These are phyloP conservation scores for Netta rufina DNA, from an alignment of 2,797 vertebrate genomes.

Conservation along the genomic window DNA sequence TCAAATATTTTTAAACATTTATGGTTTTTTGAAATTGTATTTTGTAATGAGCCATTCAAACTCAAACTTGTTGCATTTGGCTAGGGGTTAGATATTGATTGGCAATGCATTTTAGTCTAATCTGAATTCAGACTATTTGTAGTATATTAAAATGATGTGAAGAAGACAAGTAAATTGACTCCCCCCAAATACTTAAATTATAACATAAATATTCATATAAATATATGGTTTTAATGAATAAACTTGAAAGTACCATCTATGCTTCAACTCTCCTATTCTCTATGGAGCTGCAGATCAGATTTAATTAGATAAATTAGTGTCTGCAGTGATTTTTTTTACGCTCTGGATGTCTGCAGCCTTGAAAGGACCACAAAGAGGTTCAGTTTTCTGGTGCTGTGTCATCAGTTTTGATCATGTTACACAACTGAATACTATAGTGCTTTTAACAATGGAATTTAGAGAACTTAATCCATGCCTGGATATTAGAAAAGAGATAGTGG, in stretches of 20 bases:
- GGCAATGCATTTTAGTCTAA: not conserved
- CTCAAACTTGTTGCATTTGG: not conserved
- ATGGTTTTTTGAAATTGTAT: not conserved
- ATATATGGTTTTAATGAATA: not conserved
- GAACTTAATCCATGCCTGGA: conserved; percentile 30
- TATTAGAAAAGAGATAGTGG: not conserved
- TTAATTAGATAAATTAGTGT: conserved; percentile 58
- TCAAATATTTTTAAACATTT: not conserved
- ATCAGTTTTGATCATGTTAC: conserved; percentile 55
- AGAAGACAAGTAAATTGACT: not conserved
- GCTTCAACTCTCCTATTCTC: conserved; percentile 35
- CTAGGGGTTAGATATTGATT: not conserved
- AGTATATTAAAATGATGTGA: not conserved
- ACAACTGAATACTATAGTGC: conserved; percentile 36
- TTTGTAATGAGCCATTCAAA: not conserved
- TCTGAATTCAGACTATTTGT: not conserved
- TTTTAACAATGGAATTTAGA: conserved; percentile 48
- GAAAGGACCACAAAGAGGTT: conserved; percentile 42
- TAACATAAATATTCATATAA: not conserved
- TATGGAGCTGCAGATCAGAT: conserved; percentile 24
- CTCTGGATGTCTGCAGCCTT: not conserved
- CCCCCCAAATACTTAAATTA: not conserved
- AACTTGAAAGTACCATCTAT: not conserved
- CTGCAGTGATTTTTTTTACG: not conserved
- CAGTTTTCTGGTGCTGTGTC: conserved; percentile 51